Percentiles rank a stretch among this genome's conserved stretches.
These are phyloP conservation scores for Eumeta japonica DNA, from an alignment of 1,140 invertebrate species.

Conservation along the genomic window DNA sequence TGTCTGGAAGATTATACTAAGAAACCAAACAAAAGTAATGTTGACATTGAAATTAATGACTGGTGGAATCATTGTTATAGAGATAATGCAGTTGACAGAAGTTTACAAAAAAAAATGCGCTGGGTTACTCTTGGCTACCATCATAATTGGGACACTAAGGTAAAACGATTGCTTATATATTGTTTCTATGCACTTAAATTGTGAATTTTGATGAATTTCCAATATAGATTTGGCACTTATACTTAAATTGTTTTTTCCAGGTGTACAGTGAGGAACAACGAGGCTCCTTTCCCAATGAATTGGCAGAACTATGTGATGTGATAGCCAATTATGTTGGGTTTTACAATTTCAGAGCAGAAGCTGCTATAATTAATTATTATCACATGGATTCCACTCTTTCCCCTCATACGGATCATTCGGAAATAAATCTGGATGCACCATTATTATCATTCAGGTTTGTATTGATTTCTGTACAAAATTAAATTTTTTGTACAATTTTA, in stretches of 20 bases:
- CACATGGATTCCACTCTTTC: slow-evolving; percentile 86
- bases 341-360: slow-evolving; percentile 72
- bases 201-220: not conserved
- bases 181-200: slow-evolving; percentile 8
- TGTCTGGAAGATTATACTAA: slow-evolving; percentile 75
- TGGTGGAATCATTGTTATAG: slow-evolving; percentile 50
- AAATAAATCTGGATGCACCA: slow-evolving; percentile 79
- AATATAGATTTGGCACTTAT: not conserved
- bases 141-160: slow-evolving; percentile 93
- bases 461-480: slow-evolving; percentile 6
- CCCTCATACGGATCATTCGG: slow-evolving; percentile 91
- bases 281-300: slow-evolving; percentile 70
- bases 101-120: slow-evolving; percentile 67
- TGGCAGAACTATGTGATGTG: slow-evolving; percentile 63
- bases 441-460: slow-evolving; percentile 80
- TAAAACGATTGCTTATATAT: slow-evolving; percentile 35
- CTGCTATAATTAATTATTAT: slow-evolving; percentile 94
- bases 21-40: slow-evolving; percentile 77
- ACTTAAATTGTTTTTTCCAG: slow-evolving; percentile 34
- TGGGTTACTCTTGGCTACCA: slow-evolving; percentile 95
- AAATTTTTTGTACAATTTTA: not conserved
- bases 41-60: slow-evolving; percentile 54
- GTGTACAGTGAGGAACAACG: slow-evolving; percentile 68
- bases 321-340: slow-evolving; percentile 67
- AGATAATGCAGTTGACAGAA: slow-evolving; percentile 28